phyloP scores from a whole-genome alignment of 1,140 invertebrate species.

The Ectropis grisescens region DNA sequence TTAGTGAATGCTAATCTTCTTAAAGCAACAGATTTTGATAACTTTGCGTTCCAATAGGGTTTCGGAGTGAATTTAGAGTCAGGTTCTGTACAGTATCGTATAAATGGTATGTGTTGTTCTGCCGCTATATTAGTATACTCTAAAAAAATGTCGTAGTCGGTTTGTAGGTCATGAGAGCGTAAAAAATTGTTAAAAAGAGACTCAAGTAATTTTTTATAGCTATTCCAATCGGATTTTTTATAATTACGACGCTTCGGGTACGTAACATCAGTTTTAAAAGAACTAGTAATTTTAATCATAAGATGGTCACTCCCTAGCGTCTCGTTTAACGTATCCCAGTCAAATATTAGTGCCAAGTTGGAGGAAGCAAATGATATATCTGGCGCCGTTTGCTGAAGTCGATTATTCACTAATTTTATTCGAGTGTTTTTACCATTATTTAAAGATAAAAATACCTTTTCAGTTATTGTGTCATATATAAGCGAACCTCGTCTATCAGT shows the following conservation, averaged over 20 bases:
- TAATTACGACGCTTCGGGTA: slow-evolving; percentile 6
- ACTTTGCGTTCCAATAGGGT: slow-evolving; percentile 17
- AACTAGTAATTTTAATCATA: slow-evolving; percentile 6
- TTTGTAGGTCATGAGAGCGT: slow-evolving; percentile 7
- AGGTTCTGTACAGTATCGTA: slow-evolving; percentile 9
- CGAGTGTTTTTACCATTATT: slow-evolving; percentile 11
- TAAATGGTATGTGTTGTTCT: slow-evolving; percentile 13
- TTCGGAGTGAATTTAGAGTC: slow-evolving; percentile 17
- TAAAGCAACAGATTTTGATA: slow-evolving; percentile 20
- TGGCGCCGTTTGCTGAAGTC: slow-evolving; percentile 10
- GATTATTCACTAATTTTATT: slow-evolving; percentile 6
- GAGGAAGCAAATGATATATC: slow-evolving; percentile 11
- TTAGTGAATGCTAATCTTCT: slow-evolving; percentile 17
- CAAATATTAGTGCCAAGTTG: slow-evolving; percentile 6
- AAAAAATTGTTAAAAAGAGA: background rate
- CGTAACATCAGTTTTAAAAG: background rate
- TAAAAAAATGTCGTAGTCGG: slow-evolving; percentile 13
- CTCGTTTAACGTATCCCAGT: slow-evolving; percentile 12
- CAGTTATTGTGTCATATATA: slow-evolving; percentile 9
- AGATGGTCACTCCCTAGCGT: slow-evolving; percentile 6
- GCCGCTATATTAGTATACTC: slow-evolving; percentile 11
- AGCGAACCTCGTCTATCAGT: slow-evolving; percentile 9
- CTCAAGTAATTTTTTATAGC: slow-evolving; percentile 7
- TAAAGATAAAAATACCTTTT: slow-evolving; percentile 6
- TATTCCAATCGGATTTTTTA: slow-evolving; percentile 17